phyloP scores from a whole-genome alignment of 2,113 vertebrate species.

The Eulemur rufifrons region DNA sequence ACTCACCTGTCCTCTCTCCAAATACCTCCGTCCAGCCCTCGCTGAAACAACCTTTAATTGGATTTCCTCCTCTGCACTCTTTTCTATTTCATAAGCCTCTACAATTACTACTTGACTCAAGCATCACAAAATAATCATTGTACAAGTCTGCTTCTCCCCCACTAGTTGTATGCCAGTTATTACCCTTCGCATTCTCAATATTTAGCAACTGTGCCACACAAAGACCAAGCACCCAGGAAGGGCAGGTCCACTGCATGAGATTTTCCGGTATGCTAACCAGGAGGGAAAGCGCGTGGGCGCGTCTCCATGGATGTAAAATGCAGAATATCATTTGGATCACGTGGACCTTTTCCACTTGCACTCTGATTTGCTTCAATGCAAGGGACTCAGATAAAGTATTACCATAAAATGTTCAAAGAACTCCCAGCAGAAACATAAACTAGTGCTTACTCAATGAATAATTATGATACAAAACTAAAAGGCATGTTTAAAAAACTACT shows the following conservation, averaged over 20 bases:
- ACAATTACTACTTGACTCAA: slow-evolving; percentile 19
- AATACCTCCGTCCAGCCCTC: neutral
- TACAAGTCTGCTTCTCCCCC: neutral
- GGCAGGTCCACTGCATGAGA: neutral
- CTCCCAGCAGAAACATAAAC: neutral
- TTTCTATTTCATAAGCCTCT: neutral
- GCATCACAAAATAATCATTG: neutral
- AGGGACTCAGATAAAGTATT: neutral
- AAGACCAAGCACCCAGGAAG: neutral
- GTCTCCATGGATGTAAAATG: neutral
- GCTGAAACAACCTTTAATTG: neutral
- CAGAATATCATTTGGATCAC: neutral
- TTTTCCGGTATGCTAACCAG: neutral
- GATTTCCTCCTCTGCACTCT: neutral
- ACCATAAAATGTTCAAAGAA: slow-evolving; percentile 4
- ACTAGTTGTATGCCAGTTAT: neutral
- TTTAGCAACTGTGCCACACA: neutral
- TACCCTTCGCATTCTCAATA: neutral
- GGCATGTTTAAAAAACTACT: neutral
- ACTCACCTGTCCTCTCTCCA: neutral
- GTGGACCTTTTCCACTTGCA: neutral
- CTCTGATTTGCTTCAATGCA: neutral
- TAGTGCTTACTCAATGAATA: neutral
- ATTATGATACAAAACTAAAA: slow-evolving; percentile 44
- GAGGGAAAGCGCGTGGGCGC: too few relatives aligned